Conservation (phyloP, 2,888 invertebrate genomes). For the Ceraclea dissimilis region DNA sequence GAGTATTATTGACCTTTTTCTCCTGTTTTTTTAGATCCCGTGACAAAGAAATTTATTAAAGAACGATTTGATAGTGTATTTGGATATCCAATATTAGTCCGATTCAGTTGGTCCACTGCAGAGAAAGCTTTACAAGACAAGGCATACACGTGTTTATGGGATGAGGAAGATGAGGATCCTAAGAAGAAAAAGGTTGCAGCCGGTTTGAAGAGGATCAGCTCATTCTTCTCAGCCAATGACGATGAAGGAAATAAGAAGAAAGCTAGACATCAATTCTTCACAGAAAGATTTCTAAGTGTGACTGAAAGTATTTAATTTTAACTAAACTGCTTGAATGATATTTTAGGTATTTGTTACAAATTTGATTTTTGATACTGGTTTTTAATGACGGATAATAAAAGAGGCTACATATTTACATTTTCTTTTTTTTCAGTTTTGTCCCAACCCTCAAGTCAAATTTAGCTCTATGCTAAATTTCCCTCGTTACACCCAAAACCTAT, state of each 20-base stretch:
- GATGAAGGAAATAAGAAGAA: constrained; percentile 40
- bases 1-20: no score
- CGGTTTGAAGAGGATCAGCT: constrained; percentile 51
- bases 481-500: no score
- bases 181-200: constrained; percentile 33
- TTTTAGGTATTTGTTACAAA: background rate
- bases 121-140: constrained; percentile 68
- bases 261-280: constrained; percentile 59
- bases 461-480: no score
- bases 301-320: constrained; percentile 43
- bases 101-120: constrained; percentile 98
- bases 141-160: constrained; percentile 66
- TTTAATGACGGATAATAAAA: no score
- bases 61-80: constrained; percentile 82
- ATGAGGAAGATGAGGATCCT: constrained; percentile 49
- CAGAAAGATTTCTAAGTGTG: constrained; percentile 53
- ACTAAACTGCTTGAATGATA: no score
- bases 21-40: constrained; percentile 64
- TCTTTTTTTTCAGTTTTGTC: no score
- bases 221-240: constrained; percentile 44
- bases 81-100: constrained; percentile 87
- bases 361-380: background rate
- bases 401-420: no score
- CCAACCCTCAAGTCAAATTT: no score
- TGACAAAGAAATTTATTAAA: constrained; percentile 83